Percentiles rank a stretch among this genome's conserved stretches.
phyloP scores from a whole-genome alignment of 1,140 invertebrate species.

The Lineus longissimus region DNA sequence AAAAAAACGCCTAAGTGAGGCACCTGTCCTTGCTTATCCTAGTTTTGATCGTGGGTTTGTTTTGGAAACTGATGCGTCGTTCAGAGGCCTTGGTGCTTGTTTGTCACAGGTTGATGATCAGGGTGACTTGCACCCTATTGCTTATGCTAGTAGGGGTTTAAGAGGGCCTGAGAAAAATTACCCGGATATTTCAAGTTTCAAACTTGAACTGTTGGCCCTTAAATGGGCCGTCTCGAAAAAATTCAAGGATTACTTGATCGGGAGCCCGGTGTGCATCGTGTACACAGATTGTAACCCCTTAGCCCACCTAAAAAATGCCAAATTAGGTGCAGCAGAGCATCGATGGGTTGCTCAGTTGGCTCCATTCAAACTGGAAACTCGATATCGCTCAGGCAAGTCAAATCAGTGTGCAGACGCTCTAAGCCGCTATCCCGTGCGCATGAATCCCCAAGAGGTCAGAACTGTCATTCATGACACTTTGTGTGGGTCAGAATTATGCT shows the following conservation, averaged over 20 bases:
- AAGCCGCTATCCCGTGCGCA: background rate
- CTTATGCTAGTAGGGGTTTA: slow-evolving; percentile 7
- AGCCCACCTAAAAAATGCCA: slow-evolving; percentile 17
- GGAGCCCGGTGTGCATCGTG: slow-evolving; percentile 9
- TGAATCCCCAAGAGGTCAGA: too few species aligned
- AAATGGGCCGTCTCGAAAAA: slow-evolving; percentile 24
- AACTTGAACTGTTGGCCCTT: slow-evolving; percentile 17
- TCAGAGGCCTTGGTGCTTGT: background rate
- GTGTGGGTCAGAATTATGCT: too few species aligned
- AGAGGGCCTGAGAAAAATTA: background rate
- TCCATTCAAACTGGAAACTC: slow-evolving; percentile 8
- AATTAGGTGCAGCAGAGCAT: slow-evolving; percentile 18
- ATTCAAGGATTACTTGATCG: slow-evolving; percentile 20
- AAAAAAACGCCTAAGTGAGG: background rate
- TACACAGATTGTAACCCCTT: slow-evolving; percentile 21
- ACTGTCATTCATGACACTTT: too few species aligned
- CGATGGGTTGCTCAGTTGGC: slow-evolving; percentile 17
- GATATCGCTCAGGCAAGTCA: slow-evolving; percentile 6
- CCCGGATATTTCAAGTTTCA: slow-evolving; percentile 4
- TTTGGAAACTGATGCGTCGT: background rate
- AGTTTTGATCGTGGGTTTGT: background rate
- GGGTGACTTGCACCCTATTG: background rate
- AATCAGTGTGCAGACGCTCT: slow-evolving; percentile 5
- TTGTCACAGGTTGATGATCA: background rate
- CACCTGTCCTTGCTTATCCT: background rate